Conservation (phyloP, 1,140 invertebrate species). For the Saccostrea echinata region DNA sequence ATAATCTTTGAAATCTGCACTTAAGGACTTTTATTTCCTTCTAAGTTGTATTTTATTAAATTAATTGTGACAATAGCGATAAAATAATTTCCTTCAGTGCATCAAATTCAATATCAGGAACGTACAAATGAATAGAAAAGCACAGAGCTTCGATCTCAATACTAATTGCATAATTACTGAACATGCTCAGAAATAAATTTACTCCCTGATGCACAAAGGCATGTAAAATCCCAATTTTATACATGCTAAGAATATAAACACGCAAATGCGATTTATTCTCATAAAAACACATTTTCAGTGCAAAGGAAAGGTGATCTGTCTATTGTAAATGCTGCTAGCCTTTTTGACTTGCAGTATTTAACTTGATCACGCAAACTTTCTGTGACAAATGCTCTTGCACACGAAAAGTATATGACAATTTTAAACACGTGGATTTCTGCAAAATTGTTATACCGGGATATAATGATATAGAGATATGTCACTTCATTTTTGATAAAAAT, state of each 20-base stretch:
- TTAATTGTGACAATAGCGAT: background rate
- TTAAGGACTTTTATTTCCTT: background rate
- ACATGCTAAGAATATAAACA: background rate
- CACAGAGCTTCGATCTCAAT: background rate
- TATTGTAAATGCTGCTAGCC: constrained; percentile 1
- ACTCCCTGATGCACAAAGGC: background rate
- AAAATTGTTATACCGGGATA: too few species aligned
- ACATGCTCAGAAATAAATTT: background rate
- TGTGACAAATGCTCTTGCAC: background rate
- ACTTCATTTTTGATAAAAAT: too few species aligned
- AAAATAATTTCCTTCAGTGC: background rate
- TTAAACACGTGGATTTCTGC: background rate
- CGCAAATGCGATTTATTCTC: constrained; percentile 7
- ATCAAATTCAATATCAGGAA: background rate
- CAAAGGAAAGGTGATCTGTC: background rate
- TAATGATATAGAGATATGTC: too few species aligned
- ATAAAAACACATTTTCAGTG: background rate
- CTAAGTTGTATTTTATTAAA: background rate
- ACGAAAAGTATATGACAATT: background rate
- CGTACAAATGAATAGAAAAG: background rate
- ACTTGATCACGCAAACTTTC: constrained; percentile 15
- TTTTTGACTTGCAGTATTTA: background rate
- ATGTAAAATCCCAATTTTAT: background rate
- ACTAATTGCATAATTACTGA: background rate
- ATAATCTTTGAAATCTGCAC: background rate